Percentiles rank a stretch among this genome's conserved stretches.
Evolutionary conservation across 2,113 vertebrate genomes (phyloP).

Genomic region (Epinephelus fuscoguttatus): DNA sequence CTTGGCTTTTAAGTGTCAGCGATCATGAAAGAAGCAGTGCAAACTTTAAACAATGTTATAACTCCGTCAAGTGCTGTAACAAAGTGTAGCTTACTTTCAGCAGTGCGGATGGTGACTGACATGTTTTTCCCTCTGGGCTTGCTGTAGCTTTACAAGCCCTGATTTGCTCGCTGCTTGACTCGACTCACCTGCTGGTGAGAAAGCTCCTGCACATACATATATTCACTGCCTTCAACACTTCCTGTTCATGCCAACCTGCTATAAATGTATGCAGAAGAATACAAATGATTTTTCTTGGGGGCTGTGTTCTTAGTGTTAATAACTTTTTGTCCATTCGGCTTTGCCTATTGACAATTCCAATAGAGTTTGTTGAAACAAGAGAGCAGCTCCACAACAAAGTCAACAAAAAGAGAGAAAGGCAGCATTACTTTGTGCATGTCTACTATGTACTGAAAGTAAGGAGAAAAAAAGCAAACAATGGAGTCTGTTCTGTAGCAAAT

Average conservation of each 20-base stretch:
- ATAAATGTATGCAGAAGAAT: neutral
- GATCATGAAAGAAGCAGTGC: too few relatives aligned
- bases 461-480: neutral
- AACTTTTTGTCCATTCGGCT: neutral
- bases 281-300: neutral
- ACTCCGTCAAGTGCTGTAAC: neutral
- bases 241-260: neutral
- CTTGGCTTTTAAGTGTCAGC: too few relatives aligned
- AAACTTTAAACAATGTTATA: neutral
- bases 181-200: neutral
- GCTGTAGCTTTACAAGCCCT: neutral
- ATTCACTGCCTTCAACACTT: neutral
- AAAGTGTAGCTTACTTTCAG: neutral
- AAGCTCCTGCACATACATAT: neutral
- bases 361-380: neutral
- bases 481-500: neutral
- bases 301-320: neutral
- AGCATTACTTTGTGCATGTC: neutral
- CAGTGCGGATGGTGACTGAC: neutral
- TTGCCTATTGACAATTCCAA: neutral
- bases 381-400: too few relatives aligned
- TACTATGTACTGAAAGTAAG: too few relatives aligned
- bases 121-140: slow-evolving; percentile 5
- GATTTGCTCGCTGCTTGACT: neutral
- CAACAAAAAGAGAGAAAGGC: too few relatives aligned